Base-by-base conservation (phyloP, 2,797 vertebrate genomes). In the Syngnathus acus region DNA sequence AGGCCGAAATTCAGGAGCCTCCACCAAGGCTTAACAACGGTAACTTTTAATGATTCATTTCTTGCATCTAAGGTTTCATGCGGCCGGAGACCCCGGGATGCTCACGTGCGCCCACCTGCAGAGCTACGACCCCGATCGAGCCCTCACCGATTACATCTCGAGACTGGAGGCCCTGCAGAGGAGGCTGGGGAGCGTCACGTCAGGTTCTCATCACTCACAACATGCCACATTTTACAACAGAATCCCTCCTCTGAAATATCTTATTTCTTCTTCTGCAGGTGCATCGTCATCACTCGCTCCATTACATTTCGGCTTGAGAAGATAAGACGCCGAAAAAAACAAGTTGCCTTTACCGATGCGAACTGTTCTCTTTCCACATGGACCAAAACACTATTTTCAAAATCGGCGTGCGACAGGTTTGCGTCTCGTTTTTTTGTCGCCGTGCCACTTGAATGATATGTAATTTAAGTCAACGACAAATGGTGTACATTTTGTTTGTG, bases 91-190 rank as follows among this genome's bases (percentile, higher is more conserved):
- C 62, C 86, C 91, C 0, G 88, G 87, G 4, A 84, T 90, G 10
- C 86, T 95, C 51, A 70, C 92, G 42, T 95, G 94, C 69, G 93
- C 95, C 68, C 95, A 98, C 64, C 93, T 98, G 75, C 95, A 97
- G 89, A 95, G 90, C 86, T 98, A 99, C 0, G 95, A 99, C 69
- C 97, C 97, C 0, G 97, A 98, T 70, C 86, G 95, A 70, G 95
- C 97, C 17, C 90, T 99, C 68, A 95, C 94, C 0, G 97, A 99
- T 87, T 98, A 98, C 73, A 97, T 99, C 89, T 86, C 91, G 40
- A 91, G 95, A 10, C 91, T 99, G 76, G 95, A 99, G 82, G 94
- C 97, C 0, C 92, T 99, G 48, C 96, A 98, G 78, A 91, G 94
- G 85, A 82, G 96, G 54, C 94, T 99, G 5, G 96, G 97, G 65